Percentiles rank a stretch among this genome's conserved stretches.
These are phyloP conservation scores for Lagopus leucura DNA, from an alignment of 2,113 vertebrate genomes.

Conservation along the genomic window DNA sequence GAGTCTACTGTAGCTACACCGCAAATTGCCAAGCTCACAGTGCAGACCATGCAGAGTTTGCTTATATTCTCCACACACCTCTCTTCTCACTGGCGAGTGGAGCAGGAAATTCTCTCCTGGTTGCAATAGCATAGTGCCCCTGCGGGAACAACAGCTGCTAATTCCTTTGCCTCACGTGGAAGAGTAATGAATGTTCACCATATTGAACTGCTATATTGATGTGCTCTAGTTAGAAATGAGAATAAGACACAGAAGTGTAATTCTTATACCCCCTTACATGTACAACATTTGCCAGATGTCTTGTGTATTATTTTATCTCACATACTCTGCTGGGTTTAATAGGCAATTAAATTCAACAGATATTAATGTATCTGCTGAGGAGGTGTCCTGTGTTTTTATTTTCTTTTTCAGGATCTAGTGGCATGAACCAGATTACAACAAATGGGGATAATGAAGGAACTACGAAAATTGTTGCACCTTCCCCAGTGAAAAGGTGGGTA, in stretches of 20 bases:
- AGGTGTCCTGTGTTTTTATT: not conserved
- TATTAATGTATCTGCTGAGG: not conserved
- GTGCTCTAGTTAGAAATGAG: not conserved
- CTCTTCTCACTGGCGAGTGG: not conserved
- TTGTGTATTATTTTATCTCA: not conserved
- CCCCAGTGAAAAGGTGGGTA: slow-evolving; percentile 82
- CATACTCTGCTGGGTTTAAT: not conserved
- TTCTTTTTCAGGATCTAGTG: slow-evolving; percentile 72
- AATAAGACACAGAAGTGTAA: not conserved
- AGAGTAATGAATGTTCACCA: not conserved
- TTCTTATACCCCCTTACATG: not conserved
- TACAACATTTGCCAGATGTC: not conserved
- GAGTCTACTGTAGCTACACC: not conserved
- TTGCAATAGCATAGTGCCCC: not conserved
- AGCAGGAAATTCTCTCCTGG: not conserved
- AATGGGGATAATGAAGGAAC: slow-evolving; percentile 80
- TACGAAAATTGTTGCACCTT: slow-evolving; percentile 81
- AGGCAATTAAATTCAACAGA: not conserved
- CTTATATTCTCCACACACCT: not conserved
- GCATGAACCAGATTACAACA: slow-evolving; percentile 66
- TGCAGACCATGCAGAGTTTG: not conserved
- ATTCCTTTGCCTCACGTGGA: not conserved
- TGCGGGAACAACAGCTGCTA: not conserved
- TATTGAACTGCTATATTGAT: not conserved
- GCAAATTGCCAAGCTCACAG: not conserved